Base-by-base conservation (phyloP, 2,888 invertebrate species). In the Sialis lutaria region DNA sequence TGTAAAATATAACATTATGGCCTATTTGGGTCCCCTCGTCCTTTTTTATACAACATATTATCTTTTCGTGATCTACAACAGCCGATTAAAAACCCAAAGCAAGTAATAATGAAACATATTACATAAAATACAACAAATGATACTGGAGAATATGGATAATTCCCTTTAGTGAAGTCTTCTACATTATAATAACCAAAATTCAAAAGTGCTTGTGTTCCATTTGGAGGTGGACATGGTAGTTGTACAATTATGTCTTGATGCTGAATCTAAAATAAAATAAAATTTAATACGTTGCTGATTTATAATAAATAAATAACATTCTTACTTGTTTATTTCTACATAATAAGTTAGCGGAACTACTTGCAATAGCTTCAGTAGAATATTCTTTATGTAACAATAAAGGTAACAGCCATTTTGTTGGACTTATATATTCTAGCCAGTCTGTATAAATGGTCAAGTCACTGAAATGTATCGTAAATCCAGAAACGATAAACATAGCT, bases 221-320 rank as follows among this genome's bases (percentile, higher is more conserved):
- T 85, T 1, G 84, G 83, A 4, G 80, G 76, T 5, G 85, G 84
- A 59, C 88, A 88, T 10, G 83, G 77, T 39, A 82, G 76, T 60
- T 87, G 85, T 32, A 88, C 82, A 57, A 91, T 90, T 52, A 87
- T 88, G 58, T 88, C 88, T 64, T 85, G 85, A 57, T 83, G 81
- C 56, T 87, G 84, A 51, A 87, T 79, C 75, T 91, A 75, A 52
- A 60, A 42, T 13, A 5, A 46, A 42, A 32, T 33, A 5, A 8
- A 10, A 43, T n/a, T 32, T 3, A 9, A 35, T n/a, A 8, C 35
- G 9, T 35, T 35, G 35, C 35, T 35, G 4, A 35, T 35, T 35
- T n/a, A 9, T 9, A n/a, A 8, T 35, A 9, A 8, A 22, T 33
- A 6, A 4, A 22, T 43, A 55, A n/a, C n/a, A n/a, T n/a, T n/a